Percentiles rank a stretch among this genome's conserved stretches.
Conservation (phyloP, 2,888 invertebrate genomes). For the Ephialtes manifestator region DNA sequence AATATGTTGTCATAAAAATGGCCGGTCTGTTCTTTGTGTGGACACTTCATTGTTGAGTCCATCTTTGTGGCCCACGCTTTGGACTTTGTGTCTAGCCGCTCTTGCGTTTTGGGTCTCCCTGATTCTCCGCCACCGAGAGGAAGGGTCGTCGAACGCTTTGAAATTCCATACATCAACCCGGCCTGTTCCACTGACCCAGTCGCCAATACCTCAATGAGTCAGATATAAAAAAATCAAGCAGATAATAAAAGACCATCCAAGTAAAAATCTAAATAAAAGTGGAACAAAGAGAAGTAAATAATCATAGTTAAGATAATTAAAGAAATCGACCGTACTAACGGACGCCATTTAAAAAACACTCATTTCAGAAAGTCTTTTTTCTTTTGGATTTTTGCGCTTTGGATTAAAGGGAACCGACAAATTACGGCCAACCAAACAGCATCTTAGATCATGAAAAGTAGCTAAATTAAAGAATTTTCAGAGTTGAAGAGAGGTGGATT, state of each 20-base stretch:
- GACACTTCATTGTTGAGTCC: slow-evolving; percentile 7
- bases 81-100: slow-evolving; percentile 23
- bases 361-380: too few species aligned
- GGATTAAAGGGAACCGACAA: too few species aligned
- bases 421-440: too few species aligned
- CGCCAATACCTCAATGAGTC: neutral
- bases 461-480: too few species aligned
- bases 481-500: too few species aligned
- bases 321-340: too few species aligned
- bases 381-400: too few species aligned
- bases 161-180: slow-evolving; percentile 57
- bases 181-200: slow-evolving; percentile 61
- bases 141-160: slow-evolving; percentile 63
- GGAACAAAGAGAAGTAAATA: slow-evolving; percentile 1
- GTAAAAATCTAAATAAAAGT: neutral
- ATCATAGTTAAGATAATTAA: neutral
- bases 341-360: too few species aligned
- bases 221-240: neutral
- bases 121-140: slow-evolving; percentile 13
- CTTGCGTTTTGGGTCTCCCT: slow-evolving; percentile 10
- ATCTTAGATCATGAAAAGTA: too few species aligned
- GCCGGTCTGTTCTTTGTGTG: neutral
- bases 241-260: neutral
- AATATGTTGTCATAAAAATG: neutral
- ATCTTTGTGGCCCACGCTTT: slow-evolving; percentile 29